A percentile compares a stretch with the other conserved stretches of the same genome.
These are phyloP conservation scores for Neofelis nebulosa DNA, from an alignment of 2,113 vertebrate species.

Conservation along the genomic window DNA sequence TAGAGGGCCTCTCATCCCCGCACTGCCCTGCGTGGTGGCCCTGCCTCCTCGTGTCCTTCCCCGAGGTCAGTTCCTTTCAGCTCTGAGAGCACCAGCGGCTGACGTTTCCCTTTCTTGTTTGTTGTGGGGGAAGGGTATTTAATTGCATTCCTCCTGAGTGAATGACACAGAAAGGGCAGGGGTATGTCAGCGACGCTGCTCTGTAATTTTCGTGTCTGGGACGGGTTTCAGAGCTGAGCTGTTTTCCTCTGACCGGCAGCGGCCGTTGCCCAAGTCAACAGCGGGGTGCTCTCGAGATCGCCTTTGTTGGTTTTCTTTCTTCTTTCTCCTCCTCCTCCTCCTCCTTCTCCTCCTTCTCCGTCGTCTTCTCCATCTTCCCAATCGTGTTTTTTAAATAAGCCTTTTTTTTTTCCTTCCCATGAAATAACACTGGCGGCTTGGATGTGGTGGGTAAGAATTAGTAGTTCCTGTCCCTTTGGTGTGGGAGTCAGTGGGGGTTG, in stretches of 20 bases:
- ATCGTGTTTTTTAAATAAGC: background rate
- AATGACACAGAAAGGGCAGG: constrained; percentile 54
- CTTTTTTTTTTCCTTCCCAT: background rate
- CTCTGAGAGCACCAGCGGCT: background rate
- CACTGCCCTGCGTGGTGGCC: background rate
- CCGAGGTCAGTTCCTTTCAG: background rate
- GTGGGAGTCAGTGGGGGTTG: background rate
- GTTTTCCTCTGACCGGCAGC: background rate
- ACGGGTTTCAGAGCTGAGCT: background rate
- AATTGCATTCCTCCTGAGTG: constrained; percentile 52
- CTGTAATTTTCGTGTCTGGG: constrained; percentile 73
- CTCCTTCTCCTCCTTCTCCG: background rate
- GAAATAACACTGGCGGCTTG: constrained; percentile 28
- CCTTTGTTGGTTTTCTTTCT: constrained; percentile 37
- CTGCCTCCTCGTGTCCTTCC: background rate
- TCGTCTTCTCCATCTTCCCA: background rate
- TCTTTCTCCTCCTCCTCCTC: background rate
- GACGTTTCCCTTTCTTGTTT: background rate
- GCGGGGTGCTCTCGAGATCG: background rate
- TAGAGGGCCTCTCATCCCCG: fast-evolving
- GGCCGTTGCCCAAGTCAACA: constrained; percentile 25
- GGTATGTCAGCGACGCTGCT: constrained; percentile 16
- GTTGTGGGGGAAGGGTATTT: background rate
- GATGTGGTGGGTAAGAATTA: constrained; percentile 45
- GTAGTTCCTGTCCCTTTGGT: constrained; percentile 1